Base-by-base conservation (phyloP, 2,113 vertebrate species). In the Capreolus pygargus region DNA sequence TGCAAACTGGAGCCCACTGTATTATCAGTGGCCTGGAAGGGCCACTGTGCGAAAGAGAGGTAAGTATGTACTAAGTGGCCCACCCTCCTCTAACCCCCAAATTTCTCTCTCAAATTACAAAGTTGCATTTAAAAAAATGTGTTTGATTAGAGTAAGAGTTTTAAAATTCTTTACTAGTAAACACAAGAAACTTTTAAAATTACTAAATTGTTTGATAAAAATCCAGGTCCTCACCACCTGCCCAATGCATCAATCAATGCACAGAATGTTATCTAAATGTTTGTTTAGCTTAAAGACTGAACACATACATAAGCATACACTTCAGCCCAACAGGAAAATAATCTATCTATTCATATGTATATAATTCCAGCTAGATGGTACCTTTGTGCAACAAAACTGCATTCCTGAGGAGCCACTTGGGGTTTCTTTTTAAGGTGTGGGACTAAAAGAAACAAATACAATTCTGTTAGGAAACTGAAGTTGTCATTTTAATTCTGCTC, bases 131-230 rank as follows among this genome's bases (percentile, higher is more conserved):
- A 50, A 27, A 92, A 97, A 97, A 96, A 45, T n/a, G 74, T 96
- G 97, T 97, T 97, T 86, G 97, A 91, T 97, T 97, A 97, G 95
- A 98, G 89, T 94, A 94, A 76, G 47, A 96, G n/a, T 92, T 94
- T 97, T 98, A 81, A 87, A 97, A 96, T 88, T 94, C 33, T 95
- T 97, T 90, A 96, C 96, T 96, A 97, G 95, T 95, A 96, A 98
- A 97, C 95, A 98, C 95, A 98, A 97, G 95, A 97, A 98, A 97
- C 93, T 95, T 98, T 96, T 93, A 95, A 91, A 98, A 94, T 95
- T 95, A 94, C 98, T 96, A 97, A 97, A 91, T 50, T 92, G 88
- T 97, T 97, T 97, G 95, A 97, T 97, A 98, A 97, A 98, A 98
- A 96, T 87, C 86, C 94, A 98, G 54, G 89, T 92, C 96, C 87